Percentiles rank a stretch among this genome's conserved stretches.
Conservation (phyloP, 2,113 vertebrate genomes). For the Meriones unguiculatus region DNA sequence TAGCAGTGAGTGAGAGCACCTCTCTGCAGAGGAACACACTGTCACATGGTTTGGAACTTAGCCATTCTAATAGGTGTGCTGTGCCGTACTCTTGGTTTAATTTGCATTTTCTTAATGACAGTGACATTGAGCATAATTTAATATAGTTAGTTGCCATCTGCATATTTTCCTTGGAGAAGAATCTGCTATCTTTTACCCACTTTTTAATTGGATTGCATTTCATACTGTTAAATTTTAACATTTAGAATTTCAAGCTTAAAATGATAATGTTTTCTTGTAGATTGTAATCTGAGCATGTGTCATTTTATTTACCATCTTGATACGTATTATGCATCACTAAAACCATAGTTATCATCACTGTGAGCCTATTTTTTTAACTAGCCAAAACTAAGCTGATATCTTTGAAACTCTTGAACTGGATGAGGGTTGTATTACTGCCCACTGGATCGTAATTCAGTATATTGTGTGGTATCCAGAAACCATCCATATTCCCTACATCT, state of each 20-base stretch:
- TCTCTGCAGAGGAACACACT: not conserved
- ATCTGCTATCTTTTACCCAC: not conserved
- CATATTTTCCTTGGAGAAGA: not conserved
- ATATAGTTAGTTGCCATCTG: conserved; percentile 20
- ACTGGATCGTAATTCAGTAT: not conserved
- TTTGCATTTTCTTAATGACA: conserved; percentile 35
- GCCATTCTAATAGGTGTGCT: not conserved
- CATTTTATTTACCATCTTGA: conserved; percentile 5
- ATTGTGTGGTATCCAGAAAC: not conserved
- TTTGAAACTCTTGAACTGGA: not conserved
- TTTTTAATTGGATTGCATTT: conserved; percentile 48
- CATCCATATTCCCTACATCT: not conserved
- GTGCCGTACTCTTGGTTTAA: not conserved
- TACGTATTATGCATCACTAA: not conserved
- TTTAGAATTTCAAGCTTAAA: conserved; percentile 46
- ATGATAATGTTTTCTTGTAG: not conserved
- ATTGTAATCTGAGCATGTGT: not conserved
- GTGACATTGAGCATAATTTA: conserved; percentile 11
- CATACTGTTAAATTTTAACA: conserved; percentile 38
- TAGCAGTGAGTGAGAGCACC: not conserved
- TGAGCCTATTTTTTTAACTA: not conserved
- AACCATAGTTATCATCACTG: not conserved
- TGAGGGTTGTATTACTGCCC: not conserved
- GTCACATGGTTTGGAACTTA: not conserved
- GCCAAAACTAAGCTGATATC: not conserved